Conservation (phyloP, 2,113 vertebrate genomes). For the Dissostichus mawsoni region DNA sequence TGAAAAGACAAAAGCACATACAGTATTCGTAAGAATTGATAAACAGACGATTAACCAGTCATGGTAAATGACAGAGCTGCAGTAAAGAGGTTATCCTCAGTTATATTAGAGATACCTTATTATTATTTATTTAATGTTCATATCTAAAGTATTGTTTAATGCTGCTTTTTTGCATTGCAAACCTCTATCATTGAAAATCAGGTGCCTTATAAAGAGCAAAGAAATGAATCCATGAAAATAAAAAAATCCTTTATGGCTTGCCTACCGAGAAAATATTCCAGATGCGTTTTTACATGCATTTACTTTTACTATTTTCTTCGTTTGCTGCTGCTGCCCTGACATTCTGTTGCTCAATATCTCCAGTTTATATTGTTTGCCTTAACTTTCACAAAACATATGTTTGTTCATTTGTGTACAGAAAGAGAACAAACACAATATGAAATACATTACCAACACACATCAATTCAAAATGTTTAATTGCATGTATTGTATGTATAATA, state of each 20-base stretch:
- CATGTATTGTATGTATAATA: too few relatives aligned
- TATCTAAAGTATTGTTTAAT: not conserved
- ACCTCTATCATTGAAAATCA: not conserved
- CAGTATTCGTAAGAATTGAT: not conserved
- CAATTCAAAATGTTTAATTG: not conserved
- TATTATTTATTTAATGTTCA: not conserved
- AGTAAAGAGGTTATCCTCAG: not conserved
- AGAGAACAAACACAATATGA: not conserved
- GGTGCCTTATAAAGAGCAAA: not conserved
- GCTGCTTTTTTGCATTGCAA: not conserved
- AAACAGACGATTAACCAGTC: not conserved
- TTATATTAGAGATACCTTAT: not conserved
- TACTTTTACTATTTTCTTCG: too few relatives aligned
- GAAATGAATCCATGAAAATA: not conserved
- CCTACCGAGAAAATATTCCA: not conserved
- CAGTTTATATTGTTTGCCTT: not conserved
- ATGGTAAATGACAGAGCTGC: not conserved
- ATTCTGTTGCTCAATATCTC: not conserved
- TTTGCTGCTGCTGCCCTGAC: not conserved
- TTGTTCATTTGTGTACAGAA: not conserved
- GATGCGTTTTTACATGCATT: too few relatives aligned
- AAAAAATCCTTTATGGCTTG: not conserved
- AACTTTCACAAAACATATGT: not conserved
- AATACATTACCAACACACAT: constrained; percentile 26
- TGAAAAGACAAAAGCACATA: not conserved